These are phyloP conservation scores for Paradisaea rubra DNA, from an alignment of 2,113 vertebrate genomes.

Conservation along the genomic window DNA sequence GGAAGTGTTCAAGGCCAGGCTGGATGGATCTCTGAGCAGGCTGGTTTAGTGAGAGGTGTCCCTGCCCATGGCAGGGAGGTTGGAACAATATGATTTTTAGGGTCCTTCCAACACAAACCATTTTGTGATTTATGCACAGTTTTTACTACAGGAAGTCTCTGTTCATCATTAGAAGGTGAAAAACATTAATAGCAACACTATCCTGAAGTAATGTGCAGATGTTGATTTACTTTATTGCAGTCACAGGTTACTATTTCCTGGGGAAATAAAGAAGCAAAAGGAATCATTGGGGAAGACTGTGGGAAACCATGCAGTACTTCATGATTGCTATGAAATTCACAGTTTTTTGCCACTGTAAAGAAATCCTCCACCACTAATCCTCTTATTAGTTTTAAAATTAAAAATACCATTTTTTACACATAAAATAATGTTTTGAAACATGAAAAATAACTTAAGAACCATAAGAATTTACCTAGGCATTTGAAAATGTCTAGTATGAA, in stretches of 20 bases:
- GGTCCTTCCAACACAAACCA: background rate
- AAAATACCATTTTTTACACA: background rate
- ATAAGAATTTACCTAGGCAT: background rate
- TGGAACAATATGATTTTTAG: background rate
- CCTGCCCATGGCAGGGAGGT: accelerated
- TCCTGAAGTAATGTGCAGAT: background rate
- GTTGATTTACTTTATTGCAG: background rate
- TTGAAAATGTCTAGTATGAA: background rate
- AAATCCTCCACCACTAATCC: background rate
- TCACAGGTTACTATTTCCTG: background rate
- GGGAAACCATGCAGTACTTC: background rate
- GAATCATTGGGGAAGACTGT: background rate
- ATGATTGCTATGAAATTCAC: background rate
- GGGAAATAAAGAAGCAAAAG: background rate
- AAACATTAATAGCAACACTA: background rate
- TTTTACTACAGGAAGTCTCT: background rate
- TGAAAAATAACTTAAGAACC: background rate
- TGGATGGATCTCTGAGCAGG: background rate
- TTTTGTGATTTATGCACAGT: background rate
- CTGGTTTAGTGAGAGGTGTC: background rate
- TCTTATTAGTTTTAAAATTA: background rate
- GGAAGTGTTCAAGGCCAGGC: background rate
- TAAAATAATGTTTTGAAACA: background rate
- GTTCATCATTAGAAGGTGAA: background rate
- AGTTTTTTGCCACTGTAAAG: background rate